These are phyloP conservation scores for Pipistrellus nathusii DNA, from an alignment of 2,797 vertebrate species.

Conservation along the genomic window DNA sequence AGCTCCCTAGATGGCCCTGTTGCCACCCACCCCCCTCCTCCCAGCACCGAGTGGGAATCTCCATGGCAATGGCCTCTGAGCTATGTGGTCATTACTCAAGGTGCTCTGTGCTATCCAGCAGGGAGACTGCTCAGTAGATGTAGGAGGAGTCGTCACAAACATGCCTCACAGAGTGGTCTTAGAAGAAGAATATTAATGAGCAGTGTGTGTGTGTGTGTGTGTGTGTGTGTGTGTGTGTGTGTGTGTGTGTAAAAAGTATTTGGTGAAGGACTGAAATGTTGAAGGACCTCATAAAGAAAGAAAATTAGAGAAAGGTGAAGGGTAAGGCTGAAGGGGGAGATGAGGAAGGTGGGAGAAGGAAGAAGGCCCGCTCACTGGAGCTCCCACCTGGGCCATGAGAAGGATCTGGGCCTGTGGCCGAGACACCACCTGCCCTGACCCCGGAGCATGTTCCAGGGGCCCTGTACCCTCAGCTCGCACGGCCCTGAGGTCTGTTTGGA, in stretches of 20 bases:
- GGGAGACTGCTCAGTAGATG: not conserved
- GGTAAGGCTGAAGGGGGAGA: too few species aligned
- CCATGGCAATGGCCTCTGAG: not conserved
- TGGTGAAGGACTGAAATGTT: not conserved
- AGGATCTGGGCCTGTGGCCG: accelerated
- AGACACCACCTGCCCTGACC: accelerated
- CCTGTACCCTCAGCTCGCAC: accelerated
- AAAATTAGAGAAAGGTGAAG: not conserved
- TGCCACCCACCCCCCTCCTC: not conserved
- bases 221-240: too few species aligned
- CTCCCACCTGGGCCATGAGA: accelerated
- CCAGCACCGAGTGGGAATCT: too few species aligned
- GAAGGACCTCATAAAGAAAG: not conserved
- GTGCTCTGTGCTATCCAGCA: accelerated
- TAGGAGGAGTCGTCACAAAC: not conserved
- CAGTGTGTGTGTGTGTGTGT: not conserved
- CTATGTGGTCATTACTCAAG: not conserved
- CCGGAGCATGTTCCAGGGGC: accelerated
- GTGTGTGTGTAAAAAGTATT: not conserved
- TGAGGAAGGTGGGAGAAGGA: not conserved
- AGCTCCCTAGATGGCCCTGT: not conserved
- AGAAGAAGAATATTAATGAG: not conserved
- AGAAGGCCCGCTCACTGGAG: not conserved
- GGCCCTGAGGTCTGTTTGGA: not conserved
- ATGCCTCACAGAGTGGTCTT: not conserved